These are phyloP conservation scores for Hydractinia echinata DNA, from an alignment of 30 jellyfish, hydroid and myxozoan genomes.

Conservation along the genomic window DNA sequence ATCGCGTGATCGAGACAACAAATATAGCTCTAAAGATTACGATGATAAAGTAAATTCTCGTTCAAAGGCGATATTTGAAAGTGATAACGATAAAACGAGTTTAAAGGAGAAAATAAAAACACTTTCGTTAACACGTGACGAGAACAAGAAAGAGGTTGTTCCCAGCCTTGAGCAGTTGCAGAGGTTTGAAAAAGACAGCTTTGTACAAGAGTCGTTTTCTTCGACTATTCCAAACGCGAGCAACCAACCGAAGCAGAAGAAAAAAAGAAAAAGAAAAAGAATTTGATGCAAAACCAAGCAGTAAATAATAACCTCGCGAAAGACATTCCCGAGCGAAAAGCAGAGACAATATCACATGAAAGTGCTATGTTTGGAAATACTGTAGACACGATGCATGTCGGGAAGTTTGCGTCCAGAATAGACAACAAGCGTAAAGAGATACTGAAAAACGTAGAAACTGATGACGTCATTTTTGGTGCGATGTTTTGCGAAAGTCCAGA, in stretches of 20 bases:
- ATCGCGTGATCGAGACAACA: not conserved
- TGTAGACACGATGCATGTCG: slow-evolving; percentile 32
- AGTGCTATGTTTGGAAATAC: slow-evolving; percentile 40
- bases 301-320: not conserved
- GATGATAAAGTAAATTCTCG: not conserved
- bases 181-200: slow-evolving; percentile 32
- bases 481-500: slow-evolving; percentile 40
- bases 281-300: not conserved
- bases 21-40: not conserved
- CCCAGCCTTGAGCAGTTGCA: slow-evolving; percentile 23
- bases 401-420: slow-evolving; percentile 18
- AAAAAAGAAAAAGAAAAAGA: slow-evolving; percentile 31
- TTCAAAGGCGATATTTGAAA: not conserved
- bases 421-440: slow-evolving; percentile 16
- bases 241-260: slow-evolving; percentile 18
- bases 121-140: slow-evolving; percentile 7
- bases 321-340: not conserved
- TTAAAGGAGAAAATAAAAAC: slow-evolving; percentile 30
- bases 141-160: slow-evolving; percentile 13
- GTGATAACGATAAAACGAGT: not conserved
- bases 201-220: slow-evolving; percentile 24
- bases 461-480: slow-evolving; percentile 39
- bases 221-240: slow-evolving; percentile 1
- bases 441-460: slow-evolving; percentile 16
- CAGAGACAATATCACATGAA: slow-evolving; percentile 30